These are phyloP conservation scores for Diabrotica balteata DNA, from an alignment of 2,888 invertebrate genomes.

Conservation along the genomic window DNA sequence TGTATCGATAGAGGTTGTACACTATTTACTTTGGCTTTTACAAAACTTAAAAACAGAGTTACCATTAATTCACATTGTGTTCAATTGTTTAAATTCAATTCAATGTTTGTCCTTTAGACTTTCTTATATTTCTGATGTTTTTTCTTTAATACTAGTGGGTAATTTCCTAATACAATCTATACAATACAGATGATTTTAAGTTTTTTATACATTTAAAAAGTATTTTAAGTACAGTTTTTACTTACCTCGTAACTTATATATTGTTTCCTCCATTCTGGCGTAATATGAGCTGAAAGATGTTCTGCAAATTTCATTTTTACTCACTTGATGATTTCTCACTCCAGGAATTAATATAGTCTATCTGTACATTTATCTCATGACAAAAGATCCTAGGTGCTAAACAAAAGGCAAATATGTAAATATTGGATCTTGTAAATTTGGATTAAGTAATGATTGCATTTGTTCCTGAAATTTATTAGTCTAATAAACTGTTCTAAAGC, in stretches of 20 bases:
- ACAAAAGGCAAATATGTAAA: slow-evolving; percentile 10
- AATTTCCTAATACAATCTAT: slow-evolving; percentile 2
- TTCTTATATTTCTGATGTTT: too few relatives aligned
- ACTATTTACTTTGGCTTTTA: too few relatives aligned
- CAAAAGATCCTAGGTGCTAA: slow-evolving; percentile 17
- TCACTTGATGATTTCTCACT: too few relatives aligned
- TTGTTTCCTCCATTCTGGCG: slow-evolving; percentile 93
- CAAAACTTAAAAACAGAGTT: too few relatives aligned
- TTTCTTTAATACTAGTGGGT: not conserved
- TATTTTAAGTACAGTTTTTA: slow-evolving; percentile 3
- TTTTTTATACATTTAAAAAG: too few relatives aligned
- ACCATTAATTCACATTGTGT: too few relatives aligned
- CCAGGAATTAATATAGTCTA: too few relatives aligned
- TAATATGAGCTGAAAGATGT: slow-evolving; percentile 86
- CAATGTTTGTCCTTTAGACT: too few relatives aligned
- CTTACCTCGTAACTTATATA: slow-evolving; percentile 77
- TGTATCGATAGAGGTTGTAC: too few relatives aligned
- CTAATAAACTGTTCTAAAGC: slow-evolving; percentile 7
- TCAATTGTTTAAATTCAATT: too few relatives aligned
- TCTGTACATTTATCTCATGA: slow-evolving; percentile 5
- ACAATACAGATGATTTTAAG: too few relatives aligned
- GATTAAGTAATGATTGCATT: slow-evolving; percentile 2
- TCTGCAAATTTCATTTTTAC: slow-evolving; percentile 83
- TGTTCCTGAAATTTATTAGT: slow-evolving; percentile 12
- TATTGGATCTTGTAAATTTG: slow-evolving; percentile 6